These are phyloP conservation scores for Drosophila colorata DNA, from an alignment of 2,888 invertebrate species.

Conservation along the genomic window DNA sequence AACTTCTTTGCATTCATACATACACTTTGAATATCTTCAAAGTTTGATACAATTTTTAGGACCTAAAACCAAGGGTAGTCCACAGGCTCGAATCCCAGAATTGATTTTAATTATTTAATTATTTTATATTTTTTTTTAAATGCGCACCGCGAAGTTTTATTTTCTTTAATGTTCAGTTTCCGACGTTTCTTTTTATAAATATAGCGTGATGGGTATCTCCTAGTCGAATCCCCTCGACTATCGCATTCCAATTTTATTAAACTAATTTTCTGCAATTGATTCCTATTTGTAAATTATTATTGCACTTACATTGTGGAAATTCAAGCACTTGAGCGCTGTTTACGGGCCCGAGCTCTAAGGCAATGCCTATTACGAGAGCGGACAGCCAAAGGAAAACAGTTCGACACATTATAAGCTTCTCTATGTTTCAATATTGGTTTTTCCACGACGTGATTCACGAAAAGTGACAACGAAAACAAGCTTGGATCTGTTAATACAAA, in stretches of 20 bases:
- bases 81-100: no score
- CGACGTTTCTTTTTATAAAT: no score
- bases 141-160: no score
- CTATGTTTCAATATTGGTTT: slow-evolving; percentile 24
- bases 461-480: slow-evolving; percentile 24
- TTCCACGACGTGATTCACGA: slow-evolving; percentile 35
- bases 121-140: no score
- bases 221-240: not conserved
- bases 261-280: not conserved
- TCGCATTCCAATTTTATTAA: no score
- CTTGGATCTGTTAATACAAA: slow-evolving; percentile 14
- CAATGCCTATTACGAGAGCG: slow-evolving; percentile 33
- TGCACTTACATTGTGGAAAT: slow-evolving; percentile 56
- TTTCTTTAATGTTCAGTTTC: no score
- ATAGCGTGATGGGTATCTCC: not conserved
- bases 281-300: not conserved
- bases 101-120: no score
- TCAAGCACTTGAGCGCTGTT: slow-evolving; percentile 25
- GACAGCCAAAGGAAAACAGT: slow-evolving; percentile 31
- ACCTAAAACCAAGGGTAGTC: no score
- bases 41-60: no score
- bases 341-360: slow-evolving; percentile 7
- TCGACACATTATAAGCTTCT: slow-evolving; percentile 48
- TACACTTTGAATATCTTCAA: no score
- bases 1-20: no score